These are phyloP conservation scores for Lithobius niger DNA, from an alignment of 1,140 invertebrate genomes.

Conservation along the genomic window DNA sequence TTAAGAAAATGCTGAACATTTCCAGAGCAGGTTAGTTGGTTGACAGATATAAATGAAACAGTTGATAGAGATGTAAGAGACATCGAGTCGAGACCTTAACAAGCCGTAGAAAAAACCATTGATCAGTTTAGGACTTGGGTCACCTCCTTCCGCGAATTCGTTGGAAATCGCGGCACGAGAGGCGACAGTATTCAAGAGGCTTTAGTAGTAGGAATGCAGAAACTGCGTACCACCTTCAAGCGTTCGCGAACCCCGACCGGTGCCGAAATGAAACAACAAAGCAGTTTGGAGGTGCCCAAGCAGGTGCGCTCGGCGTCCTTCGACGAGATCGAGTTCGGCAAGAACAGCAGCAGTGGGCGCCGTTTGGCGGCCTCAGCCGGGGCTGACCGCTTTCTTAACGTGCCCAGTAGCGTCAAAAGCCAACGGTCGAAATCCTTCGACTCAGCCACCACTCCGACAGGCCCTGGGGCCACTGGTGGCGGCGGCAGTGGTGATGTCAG, in stretches of 20 bases:
- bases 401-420: slow-evolving; percentile 31
- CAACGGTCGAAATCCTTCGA: slow-evolving; percentile 62
- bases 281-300: slow-evolving; percentile 72
- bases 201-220: slow-evolving; percentile 43
- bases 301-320: slow-evolving; percentile 72
- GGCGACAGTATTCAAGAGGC: not conserved
- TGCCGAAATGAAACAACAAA: slow-evolving; percentile 77
- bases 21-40: not conserved
- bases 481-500: too few relatives aligned
- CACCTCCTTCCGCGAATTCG: not conserved
- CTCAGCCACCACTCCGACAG: slow-evolving; percentile 40
- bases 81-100: not conserved
- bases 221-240: slow-evolving; percentile 68
- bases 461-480: slow-evolving; percentile 7
- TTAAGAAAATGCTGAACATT: too few relatives aligned
- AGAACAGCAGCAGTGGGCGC: slow-evolving; percentile 33
- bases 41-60: not conserved
- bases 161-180: not conserved
- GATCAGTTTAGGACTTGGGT: not conserved
- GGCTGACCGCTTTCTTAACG: not conserved
- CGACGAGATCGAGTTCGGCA: slow-evolving; percentile 70
- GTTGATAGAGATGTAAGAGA: not conserved
- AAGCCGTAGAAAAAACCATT: not conserved
- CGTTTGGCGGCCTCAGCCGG: not conserved
- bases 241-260: slow-evolving; percentile 70